Evolutionary conservation across 2,113 vertebrate species (phyloP).

Genomic region (Ascaphus truei): DNA sequence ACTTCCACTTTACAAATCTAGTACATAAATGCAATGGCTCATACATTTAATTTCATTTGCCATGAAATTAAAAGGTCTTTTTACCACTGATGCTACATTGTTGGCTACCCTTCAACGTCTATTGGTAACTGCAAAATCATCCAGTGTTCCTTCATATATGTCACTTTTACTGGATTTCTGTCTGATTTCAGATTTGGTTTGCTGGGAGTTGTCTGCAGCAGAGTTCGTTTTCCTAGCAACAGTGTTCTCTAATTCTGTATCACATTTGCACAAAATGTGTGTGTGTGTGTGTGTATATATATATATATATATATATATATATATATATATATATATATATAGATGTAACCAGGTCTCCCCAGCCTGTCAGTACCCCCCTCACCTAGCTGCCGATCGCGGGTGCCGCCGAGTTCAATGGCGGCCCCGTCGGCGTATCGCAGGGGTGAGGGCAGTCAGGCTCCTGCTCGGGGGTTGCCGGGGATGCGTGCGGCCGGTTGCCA

Average conservation of each 20-base stretch:
- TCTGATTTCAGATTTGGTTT: slow-evolving; percentile 81
- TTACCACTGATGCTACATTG: slow-evolving; percentile 75
- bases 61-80: too few species aligned
- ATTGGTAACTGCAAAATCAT: slow-evolving; percentile 82
- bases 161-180: slow-evolving; percentile 76
- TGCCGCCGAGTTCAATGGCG: too few species aligned
- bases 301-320: too few species aligned
- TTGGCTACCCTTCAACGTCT: slow-evolving; percentile 80
- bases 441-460: too few species aligned
- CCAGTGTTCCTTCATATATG: slow-evolving; percentile 74
- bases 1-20: slow-evolving; percentile 72
- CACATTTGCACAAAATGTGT: too few species aligned
- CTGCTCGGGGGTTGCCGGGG: too few species aligned
- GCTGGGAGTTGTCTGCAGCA: slow-evolving; percentile 72
- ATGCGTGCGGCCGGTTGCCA: too few species aligned
- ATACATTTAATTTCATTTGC: slow-evolving; percentile 87
- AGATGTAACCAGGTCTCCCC: too few species aligned
- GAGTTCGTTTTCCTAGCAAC: slow-evolving; percentile 74
- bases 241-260: slow-evolving; percentile 81
- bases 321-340: too few species aligned
- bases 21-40: slow-evolving; percentile 85
- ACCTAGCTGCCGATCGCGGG: too few species aligned
- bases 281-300: slow-evolving; percentile 80
- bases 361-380: too few species aligned
- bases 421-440: too few species aligned